Evolutionary conservation across 2,113 vertebrate genomes (phyloP).

Genomic region (Bombycilla garrulus): DNA sequence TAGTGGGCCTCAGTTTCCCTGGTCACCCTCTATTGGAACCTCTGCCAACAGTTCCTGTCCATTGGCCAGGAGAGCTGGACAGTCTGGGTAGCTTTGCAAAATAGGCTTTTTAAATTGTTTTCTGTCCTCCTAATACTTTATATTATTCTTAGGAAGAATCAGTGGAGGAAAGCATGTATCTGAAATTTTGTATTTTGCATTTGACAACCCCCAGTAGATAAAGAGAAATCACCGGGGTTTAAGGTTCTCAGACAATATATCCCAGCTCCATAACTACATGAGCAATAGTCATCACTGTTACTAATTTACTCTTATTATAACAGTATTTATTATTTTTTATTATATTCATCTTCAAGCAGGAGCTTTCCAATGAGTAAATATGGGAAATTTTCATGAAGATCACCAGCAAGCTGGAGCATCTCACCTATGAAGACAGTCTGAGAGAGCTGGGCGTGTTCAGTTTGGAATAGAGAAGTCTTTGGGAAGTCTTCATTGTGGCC

Average conservation of each 20-base stretch:
- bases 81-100: not conserved
- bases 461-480: not conserved
- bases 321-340: not conserved
- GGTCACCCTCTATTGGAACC: not conserved
- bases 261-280: not conserved
- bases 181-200: not conserved
- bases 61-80: not conserved
- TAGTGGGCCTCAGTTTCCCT: not conserved
- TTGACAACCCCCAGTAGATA: not conserved
- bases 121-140: not conserved
- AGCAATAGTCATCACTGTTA: not conserved
- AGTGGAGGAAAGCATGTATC: not conserved
- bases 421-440: not conserved
- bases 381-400: not conserved
- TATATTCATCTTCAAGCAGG: not conserved
- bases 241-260: not conserved
- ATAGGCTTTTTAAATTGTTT: not conserved
- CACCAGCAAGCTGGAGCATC: accelerated
- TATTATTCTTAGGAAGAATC: not conserved
- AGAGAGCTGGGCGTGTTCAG: not conserved
- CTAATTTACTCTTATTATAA: not conserved
- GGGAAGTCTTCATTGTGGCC: not conserved
- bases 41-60: not conserved
- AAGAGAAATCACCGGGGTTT: not conserved
- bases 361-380: not conserved